These are phyloP conservation scores for Liparis tanakae DNA, from an alignment of 2,797 vertebrate genomes.

Conservation along the genomic window DNA sequence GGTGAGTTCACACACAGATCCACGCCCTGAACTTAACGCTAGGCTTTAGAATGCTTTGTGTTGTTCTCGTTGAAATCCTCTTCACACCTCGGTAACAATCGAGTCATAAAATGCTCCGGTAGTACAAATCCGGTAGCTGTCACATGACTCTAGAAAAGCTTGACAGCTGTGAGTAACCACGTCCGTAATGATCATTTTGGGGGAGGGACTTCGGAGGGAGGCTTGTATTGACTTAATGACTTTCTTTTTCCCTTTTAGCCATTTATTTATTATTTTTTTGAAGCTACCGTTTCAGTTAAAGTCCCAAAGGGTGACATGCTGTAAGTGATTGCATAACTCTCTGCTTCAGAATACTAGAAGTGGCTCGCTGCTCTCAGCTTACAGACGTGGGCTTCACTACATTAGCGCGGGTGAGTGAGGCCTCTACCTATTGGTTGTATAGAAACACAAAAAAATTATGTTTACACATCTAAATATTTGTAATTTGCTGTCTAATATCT, in stretches of 20 bases:
- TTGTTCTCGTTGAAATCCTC: neutral
- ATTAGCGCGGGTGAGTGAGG: conserved; percentile 91
- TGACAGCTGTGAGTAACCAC: neutral
- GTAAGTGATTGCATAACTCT: conserved; percentile 23
- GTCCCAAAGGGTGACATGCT: neutral
- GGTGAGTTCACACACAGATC: conserved; percentile 78
- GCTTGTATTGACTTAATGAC: neutral
- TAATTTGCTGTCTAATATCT: neutral
- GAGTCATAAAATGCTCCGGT: neutral
- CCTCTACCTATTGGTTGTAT: neutral
- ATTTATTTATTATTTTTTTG: neutral
- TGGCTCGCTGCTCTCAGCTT: conserved; percentile 96
- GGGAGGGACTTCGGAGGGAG: neutral
- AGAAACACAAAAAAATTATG: neutral
- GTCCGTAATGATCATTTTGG: neutral
- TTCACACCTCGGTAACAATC: neutral
- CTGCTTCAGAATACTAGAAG: conserved; percentile 93
- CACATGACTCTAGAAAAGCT: neutral
- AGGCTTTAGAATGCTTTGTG: neutral
- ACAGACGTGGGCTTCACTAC: conserved; percentile 97
- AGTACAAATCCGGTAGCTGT: neutral
- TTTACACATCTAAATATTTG: neutral
- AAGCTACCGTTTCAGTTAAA: neutral
- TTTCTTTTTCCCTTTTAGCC: neutral
- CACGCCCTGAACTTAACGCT: neutral